Base-by-base conservation (phyloP, 2,888 invertebrate species). In the Drosophila neonasuta region DNA sequence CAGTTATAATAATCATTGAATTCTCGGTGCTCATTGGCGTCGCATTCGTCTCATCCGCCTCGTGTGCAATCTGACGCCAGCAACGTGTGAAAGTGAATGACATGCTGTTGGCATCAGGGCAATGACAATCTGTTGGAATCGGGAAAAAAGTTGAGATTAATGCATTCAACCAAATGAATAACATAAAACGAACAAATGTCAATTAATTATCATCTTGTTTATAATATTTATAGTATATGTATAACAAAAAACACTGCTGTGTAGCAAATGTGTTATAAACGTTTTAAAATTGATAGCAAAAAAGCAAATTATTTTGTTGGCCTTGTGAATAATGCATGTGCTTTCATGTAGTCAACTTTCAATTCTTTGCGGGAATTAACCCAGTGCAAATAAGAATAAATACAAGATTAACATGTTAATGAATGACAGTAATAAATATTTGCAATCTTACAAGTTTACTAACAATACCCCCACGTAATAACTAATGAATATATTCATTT, bases 51-150 rank as follows among this genome's bases (percentile, higher is more conserved):
- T 34, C 11, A 34, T 15, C 34, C 20, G 50, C 34, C 32, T 58
- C 36, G 59, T 52, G 41, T 49, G 48, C 48, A 57, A 10, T 29
- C 20, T 49, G 57, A 5, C 30, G 54, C 45, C 42, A 8, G 10
- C 15, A 39, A 44, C 7, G 30, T 51, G 15, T 29, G 46, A 49
- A 67, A 62, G 54, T 62, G 44, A 52, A 49, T 49, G 66, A 56
- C 44, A 45, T 49, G 44, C 34, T 44, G 32, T 42, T 42, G 29
- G 13, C 15, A 24, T 34, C 41, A 13, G 39, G 36, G 42, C 42
- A 57, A 57, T 59, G n/a, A 56, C 29, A 63, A 68, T 13, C 8
- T 45, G 10, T 42, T 36, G 55, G n/a, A 63, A 30, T 68, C 17
- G 0, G 11, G n/a, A 41, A 55, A 44, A 49, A n/a, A 56, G 29